Percentiles rank a stretch among this genome's conserved stretches.
These are phyloP conservation scores for Acanthosoma haemorrhoidale DNA, from an alignment of 2,888 invertebrate genomes.

Conservation along the genomic window DNA sequence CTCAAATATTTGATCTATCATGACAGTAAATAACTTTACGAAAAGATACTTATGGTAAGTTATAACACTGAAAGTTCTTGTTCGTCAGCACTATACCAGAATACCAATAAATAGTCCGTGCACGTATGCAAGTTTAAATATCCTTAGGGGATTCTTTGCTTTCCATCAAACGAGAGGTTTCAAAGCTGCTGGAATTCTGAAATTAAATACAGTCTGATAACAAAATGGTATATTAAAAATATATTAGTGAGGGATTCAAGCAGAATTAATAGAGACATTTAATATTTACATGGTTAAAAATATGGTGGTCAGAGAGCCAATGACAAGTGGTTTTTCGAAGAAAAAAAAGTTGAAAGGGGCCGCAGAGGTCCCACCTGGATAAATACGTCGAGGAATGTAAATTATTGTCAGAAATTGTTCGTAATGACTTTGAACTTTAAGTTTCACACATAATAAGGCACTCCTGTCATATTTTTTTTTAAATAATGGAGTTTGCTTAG, in stretches of 20 bases:
- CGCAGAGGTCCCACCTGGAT: background rate
- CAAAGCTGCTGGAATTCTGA: too few relatives aligned
- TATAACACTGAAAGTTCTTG: too few relatives aligned
- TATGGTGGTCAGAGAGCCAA: background rate
- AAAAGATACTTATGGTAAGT: too few relatives aligned
- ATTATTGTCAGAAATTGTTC: background rate
- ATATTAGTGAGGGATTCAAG: too few relatives aligned
- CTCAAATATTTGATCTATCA: too few relatives aligned
- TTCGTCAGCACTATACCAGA: too few relatives aligned
- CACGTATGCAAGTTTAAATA: too few relatives aligned
- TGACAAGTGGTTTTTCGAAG: background rate
- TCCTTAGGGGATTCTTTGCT: too few relatives aligned
- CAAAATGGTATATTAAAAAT: background rate
- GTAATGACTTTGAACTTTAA: slow-evolving; percentile 1
- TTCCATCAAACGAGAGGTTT: too few relatives aligned
- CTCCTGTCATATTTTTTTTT: background rate
- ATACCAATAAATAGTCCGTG: too few relatives aligned
- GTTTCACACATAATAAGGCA: background rate
- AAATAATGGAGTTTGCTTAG: background rate
- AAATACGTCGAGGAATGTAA: slow-evolving; percentile 7
- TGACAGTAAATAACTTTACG: too few relatives aligned
- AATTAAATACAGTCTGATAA: too few relatives aligned
- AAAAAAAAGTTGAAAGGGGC: slow-evolving; percentile 9
- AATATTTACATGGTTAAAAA: background rate
- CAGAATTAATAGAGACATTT: background rate